phyloP scores from a whole-genome alignment of 2,113 vertebrate species.

The Tupaia chinensis region DNA sequence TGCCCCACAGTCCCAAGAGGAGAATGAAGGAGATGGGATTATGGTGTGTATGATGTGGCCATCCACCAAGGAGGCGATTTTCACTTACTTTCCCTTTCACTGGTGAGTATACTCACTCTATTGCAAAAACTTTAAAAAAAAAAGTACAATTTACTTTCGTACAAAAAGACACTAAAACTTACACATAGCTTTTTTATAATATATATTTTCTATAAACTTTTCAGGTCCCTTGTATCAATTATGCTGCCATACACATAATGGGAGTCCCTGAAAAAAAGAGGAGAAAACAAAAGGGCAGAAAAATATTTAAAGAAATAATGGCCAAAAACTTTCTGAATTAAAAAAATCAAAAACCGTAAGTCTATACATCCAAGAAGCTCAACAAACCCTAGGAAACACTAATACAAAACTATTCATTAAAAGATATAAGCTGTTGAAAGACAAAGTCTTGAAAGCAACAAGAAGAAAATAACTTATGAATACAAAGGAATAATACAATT shows the following conservation, averaged over 20 bases:
- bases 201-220: too few species aligned
- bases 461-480: neutral
- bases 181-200: too few species aligned
- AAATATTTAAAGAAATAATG: neutral
- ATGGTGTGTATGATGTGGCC: too few species aligned
- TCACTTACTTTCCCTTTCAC: too few species aligned
- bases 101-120: too few species aligned
- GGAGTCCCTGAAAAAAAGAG: neutral
- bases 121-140: too few species aligned
- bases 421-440: neutral
- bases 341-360: neutral
- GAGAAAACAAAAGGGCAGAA: neutral
- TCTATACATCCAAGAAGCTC: neutral
- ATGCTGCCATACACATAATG: neutral
- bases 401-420: neutral
- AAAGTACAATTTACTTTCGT: too few species aligned
- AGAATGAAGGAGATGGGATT: too few species aligned
- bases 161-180: too few species aligned
- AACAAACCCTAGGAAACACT: neutral
- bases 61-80: too few species aligned
- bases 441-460: neutral
- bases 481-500: neutral
- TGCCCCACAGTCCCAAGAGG: too few species aligned
- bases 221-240: neutral
- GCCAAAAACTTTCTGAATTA: neutral